Conservation (phyloP, 2,888 invertebrate genomes). For the Conus canariensis region DNA sequence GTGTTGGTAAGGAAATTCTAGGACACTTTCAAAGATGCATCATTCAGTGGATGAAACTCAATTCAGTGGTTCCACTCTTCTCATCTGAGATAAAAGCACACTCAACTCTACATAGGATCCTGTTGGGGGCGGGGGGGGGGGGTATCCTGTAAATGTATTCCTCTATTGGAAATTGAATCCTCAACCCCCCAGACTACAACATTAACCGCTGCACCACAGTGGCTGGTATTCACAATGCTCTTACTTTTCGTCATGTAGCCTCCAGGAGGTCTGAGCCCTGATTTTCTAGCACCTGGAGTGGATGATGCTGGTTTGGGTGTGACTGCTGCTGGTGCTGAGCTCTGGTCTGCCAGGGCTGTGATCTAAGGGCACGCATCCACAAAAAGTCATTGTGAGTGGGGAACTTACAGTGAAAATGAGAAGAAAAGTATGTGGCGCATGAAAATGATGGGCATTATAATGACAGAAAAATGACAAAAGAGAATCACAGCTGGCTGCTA, state of each 20-base stretch:
- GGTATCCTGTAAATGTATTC: no score
- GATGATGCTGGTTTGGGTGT: conserved; percentile 47
- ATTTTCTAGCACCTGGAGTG: conserved; percentile 55
- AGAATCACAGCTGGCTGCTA: not conserved
- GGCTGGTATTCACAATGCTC: not conserved
- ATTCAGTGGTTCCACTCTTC: no score
- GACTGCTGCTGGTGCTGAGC: conserved; percentile 41
- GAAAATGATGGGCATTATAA: not conserved
- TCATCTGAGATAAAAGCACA: no score
- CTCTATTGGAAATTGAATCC: no score
- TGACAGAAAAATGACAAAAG: not conserved
- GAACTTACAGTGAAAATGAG: not conserved
- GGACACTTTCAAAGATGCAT: no score
- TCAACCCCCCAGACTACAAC: no score
- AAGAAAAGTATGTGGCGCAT: not conserved
- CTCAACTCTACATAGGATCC: no score
- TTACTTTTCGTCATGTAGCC: conserved; percentile 68
- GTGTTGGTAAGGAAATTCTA: no score
- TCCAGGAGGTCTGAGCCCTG: conserved; percentile 71
- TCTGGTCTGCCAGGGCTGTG: conserved; percentile 61
- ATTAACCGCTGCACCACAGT: no score
- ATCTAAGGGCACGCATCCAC: conserved; percentile 51
- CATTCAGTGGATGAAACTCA: no score
- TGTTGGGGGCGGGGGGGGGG: no score
- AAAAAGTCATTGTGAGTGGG: no score